Evolutionary conservation across 2,113 vertebrate genomes (phyloP), one percentile per base, ranked within the genome.

Genomic region (Cavia aperea): DNA sequence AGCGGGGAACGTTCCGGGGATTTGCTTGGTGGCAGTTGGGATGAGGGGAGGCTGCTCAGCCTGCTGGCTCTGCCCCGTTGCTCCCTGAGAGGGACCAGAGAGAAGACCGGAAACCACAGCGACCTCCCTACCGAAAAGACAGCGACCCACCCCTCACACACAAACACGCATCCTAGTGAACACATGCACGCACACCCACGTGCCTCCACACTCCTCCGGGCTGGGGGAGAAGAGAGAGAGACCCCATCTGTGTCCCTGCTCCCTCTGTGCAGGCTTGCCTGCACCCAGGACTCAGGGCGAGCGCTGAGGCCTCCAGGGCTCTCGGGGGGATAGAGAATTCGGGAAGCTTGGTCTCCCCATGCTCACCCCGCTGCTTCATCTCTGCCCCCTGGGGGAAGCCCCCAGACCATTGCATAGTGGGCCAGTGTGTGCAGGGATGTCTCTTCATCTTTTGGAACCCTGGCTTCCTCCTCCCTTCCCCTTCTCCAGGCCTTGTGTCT

Each of bases 131-230:
- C 70, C 78, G 15, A 43, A 89, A 93, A 89, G 91, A 92, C 63
- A 70, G 92, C 85, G 85, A 60, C 89, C 92, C 79, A 62, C 75
- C 94, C 86, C 70, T 39, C 93, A 81, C 81, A 88, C 43, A 75
- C 78, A 82, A 62, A 93, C 93, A 90, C 89, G 92, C 68, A 92
- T 96, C 96, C 95, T 89, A 36, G 39, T 91, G 96, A 78, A 51
- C 75, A 86, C 91, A 78, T 24, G 93, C 93, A 93, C 95, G 86
- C 81, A 86, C 95, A 95, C 94, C 86, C 81, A 96, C n/a, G 94
- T 96, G 95, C 93, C 93, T 95, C 90, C 39, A 95, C 78, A 58
- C 63, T 33, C 70, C 85, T 94, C 93, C 73, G 11, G 1, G 14
- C 29, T 46, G 2, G 72, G 72, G 89, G 83, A 60, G 66, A 81